Evolutionary conservation across 2,113 vertebrate species (phyloP).

Genomic region (Thamnophis sirtalis): DNA sequence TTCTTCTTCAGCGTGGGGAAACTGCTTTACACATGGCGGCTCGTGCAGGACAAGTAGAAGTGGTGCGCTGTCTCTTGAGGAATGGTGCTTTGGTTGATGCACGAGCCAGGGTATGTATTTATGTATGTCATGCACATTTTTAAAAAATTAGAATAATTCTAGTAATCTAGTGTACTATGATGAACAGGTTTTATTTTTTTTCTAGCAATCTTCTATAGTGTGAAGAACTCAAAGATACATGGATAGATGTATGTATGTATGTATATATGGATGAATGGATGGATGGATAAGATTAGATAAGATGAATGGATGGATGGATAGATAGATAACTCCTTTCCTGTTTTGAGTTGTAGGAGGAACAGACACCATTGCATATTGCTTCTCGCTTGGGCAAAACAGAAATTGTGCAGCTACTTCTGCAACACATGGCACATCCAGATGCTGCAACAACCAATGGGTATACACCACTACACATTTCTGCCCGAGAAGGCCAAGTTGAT

Average conservation of each 20-base stretch:
- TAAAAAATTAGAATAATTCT: neutral
- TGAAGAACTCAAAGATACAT: neutral
- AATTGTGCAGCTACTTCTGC: constrained; percentile 93
- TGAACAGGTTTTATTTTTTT: neutral
- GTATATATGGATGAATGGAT: too few relatives aligned
- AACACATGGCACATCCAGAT: constrained; percentile 97
- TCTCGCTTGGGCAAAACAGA: constrained; percentile 96
- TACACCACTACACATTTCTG: constrained; percentile 93
- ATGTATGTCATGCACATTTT: neutral
- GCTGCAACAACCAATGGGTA: constrained; percentile 93
- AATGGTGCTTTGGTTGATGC: constrained; percentile 94
- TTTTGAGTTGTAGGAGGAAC: constrained; percentile 87
- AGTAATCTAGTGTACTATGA: neutral
- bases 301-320: neutral
- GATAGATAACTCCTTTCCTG: constrained; percentile 40
- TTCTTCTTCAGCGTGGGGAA: constrained; percentile 85
- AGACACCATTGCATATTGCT: constrained; percentile 96
- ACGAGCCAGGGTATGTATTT: constrained; percentile 86
- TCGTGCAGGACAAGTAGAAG: constrained; percentile 94
- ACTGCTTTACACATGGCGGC: constrained; percentile 95
- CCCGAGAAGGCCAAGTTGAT: constrained; percentile 92
- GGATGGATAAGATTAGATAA: neutral
- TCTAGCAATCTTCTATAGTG: neutral
- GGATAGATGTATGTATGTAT: neutral
- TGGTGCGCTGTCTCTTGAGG: constrained; percentile 93